These are phyloP conservation scores for Tenrec ecaudatus DNA, from an alignment of 2,113 vertebrate genomes.

Conservation along the genomic window DNA sequence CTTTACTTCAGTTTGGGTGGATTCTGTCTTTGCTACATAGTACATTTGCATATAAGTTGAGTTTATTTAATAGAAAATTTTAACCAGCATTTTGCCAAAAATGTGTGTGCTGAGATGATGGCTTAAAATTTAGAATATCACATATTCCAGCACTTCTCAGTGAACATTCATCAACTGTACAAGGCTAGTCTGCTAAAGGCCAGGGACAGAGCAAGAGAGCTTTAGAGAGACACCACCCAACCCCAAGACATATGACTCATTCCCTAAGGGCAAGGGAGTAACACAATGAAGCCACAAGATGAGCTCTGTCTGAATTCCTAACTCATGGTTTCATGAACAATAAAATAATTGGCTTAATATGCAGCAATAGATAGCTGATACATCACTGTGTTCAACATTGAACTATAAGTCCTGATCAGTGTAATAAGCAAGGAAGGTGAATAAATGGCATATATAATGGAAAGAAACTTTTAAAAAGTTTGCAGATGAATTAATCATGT, in stretches of 20 bases:
- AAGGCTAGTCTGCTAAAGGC: not conserved
- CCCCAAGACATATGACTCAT: not conserved
- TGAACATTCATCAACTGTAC: not conserved
- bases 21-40: not conserved
- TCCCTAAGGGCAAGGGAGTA: not conserved
- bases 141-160: not conserved
- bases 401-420: not conserved
- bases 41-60: not conserved
- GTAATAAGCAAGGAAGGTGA: slow-evolving; percentile 26
- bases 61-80: not conserved
- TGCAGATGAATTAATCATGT: too few species aligned
- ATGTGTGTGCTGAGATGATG: too few species aligned
- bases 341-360: not conserved
- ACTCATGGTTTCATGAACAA: slow-evolving; percentile 1
- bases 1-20: not conserved
- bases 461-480: too few species aligned
- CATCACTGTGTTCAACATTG: not conserved
- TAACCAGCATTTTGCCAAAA: not conserved
- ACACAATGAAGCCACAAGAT: not conserved
- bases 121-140: not conserved
- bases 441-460: not conserved
- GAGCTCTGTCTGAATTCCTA: not conserved
- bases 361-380: not conserved
- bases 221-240: not conserved
- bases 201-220: not conserved